phyloP scores from a whole-genome alignment of 2,113 vertebrate species.

The Scomber japonicus region DNA sequence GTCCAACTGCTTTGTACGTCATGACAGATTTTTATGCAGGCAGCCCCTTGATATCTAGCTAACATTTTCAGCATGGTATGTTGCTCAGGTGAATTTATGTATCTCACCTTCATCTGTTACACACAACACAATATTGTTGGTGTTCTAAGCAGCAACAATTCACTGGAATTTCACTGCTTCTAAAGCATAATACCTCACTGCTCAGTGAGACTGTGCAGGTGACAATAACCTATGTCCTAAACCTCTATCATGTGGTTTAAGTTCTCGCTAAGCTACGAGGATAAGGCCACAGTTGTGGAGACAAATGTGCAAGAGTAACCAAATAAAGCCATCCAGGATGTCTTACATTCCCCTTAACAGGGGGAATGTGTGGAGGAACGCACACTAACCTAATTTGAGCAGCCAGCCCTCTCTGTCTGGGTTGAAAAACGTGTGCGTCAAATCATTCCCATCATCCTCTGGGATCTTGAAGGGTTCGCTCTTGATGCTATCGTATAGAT shows the following conservation, averaged over 20 bases:
- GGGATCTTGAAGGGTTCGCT: constrained; percentile 99
- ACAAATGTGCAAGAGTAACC: constrained; percentile 17
- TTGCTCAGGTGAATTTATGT: too few relatives aligned
- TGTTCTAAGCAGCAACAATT: too few relatives aligned
- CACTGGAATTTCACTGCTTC: too few relatives aligned
- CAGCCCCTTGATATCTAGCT: too few relatives aligned
- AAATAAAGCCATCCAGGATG: constrained; percentile 49
- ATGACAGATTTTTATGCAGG: too few relatives aligned
- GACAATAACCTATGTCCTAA: not conserved
- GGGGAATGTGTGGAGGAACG: constrained; percentile 12
- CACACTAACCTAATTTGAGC: constrained; percentile 95
- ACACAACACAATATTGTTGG: too few relatives aligned
- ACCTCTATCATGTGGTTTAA: not conserved
- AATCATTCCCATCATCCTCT: constrained; percentile 97
- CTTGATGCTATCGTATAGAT: constrained; percentile 99
- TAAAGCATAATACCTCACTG: not conserved
- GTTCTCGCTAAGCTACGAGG: not conserved
- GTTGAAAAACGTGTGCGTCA: constrained; percentile 99
- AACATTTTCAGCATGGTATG: too few relatives aligned
- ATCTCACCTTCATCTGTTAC: too few relatives aligned
- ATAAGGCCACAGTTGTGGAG: constrained; percentile 1
- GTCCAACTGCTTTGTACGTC: too few relatives aligned
- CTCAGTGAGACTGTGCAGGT: too few relatives aligned
- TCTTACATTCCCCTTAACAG: constrained; percentile 20
- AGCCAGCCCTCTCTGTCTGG: constrained; percentile 99